Evolutionary conservation across 2,113 vertebrate genomes (phyloP).

Genomic region (Prolemur simus): DNA sequence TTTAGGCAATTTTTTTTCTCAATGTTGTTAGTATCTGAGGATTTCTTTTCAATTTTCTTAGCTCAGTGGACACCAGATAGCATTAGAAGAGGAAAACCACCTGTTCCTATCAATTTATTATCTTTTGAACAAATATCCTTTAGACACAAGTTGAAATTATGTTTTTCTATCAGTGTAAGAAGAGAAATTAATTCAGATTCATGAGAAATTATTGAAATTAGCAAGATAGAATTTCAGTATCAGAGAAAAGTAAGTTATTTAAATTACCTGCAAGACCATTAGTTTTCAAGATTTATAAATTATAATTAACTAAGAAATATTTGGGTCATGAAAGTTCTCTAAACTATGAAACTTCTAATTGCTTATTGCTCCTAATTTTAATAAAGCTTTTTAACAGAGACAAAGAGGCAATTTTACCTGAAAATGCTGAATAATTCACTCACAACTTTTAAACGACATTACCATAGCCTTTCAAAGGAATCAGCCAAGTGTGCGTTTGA

Average conservation of each 20-base stretch:
- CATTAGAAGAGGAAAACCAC: background rate
- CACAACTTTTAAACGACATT: conserved; percentile 29
- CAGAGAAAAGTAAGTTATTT: conserved; percentile 39
- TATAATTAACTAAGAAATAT: conserved; percentile 45
- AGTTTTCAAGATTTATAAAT: conserved; percentile 47
- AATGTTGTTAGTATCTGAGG: background rate
- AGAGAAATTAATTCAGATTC: conserved; percentile 46
- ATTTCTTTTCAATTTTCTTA: conserved; percentile 7
- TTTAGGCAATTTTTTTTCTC: background rate
- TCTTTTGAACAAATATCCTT: conserved; percentile 25
- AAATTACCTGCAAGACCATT: conserved; percentile 28
- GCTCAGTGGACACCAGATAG: background rate
- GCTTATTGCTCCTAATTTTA: conserved; percentile 32
- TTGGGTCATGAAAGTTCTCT: conserved; percentile 32
- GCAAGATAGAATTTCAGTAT: conserved; percentile 26
- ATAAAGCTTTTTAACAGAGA: conserved; percentile 56
- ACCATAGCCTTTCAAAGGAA: conserved; percentile 49
- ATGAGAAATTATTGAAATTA: conserved; percentile 60
- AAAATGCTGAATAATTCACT: background rate
- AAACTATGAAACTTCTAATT: conserved; percentile 51
- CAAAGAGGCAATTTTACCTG: conserved; percentile 49
- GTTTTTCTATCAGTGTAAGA: conserved; percentile 32
- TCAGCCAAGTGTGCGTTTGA: background rate
- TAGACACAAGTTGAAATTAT: background rate
- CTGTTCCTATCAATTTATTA: background rate